Evolutionary conservation across 2,797 vertebrate genomes (phyloP), one percentile per base, ranked within the genome.

Genomic region (Philypnodon macrostomus): DNA sequence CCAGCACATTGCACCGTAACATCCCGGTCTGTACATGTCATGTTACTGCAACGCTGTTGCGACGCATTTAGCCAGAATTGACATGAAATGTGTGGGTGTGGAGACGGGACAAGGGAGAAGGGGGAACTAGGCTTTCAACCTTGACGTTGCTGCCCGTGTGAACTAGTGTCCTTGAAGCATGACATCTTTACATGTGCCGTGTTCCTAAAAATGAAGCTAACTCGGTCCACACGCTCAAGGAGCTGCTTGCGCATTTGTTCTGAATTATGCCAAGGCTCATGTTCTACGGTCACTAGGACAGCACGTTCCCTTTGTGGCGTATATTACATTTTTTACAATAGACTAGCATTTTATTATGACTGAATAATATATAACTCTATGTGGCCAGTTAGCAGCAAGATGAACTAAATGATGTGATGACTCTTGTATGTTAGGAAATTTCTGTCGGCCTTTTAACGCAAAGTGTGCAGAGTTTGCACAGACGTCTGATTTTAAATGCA

Each of bases 161-260:
- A 73, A 80, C 77, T 73, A 23, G 54, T 80, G 83, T 67, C 86
- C 79, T 86, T 88, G 83, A 85, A 78, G 70, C 60, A 75, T 79
- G 78, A 73, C 76, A 75, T 69, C 55, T 53, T 40, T 55, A 51
- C 52, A 64, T 70, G 57, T 56, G 33, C 53, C 66, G 58, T 58
- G 35, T 51, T 44, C 42, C 38, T 13, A 30, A 49, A n/a, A 32
- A 66, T 40, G 7, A 52, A 49, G 52, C 51, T 26, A 24, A 30
- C 29, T 24, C 23, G 23, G 3, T 32, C 15, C 38, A 50, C 33
- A 44, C 11, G 47, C 36, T 47, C 40, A 35, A 13, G 15, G 26
- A 48, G 32, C 34, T 47, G 42, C 39, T 42, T 66, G 66, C 63
- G 30, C 56, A 36, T 44, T 41, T 52, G 24, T 36, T 27, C 36